Percentiles rank a stretch among this genome's conserved stretches.
Conservation (phyloP, 1,140 invertebrate genomes). For the Hylyphantes graminicola region DNA sequence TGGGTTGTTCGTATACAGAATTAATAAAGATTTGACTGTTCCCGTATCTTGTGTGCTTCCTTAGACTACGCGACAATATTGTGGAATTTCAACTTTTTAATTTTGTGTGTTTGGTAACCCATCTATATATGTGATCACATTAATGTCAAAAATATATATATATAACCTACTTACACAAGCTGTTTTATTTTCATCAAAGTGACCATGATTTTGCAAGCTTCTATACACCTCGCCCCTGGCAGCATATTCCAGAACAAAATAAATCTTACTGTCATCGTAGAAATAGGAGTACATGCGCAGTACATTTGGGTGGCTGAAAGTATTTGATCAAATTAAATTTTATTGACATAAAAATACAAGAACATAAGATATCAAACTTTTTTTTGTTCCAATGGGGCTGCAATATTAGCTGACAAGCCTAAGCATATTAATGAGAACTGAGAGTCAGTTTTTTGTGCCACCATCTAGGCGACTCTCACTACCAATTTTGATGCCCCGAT, state of each 20-base stretch:
- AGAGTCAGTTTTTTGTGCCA: too few species aligned
- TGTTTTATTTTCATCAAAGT: conserved; percentile 71
- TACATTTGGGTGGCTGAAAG: conserved; percentile 74
- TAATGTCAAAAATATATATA: conserved; percentile 1
- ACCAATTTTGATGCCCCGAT: too few species aligned
- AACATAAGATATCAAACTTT: too few species aligned
- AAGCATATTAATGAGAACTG: too few species aligned
- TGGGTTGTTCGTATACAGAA: not conserved
- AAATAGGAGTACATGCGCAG: conserved; percentile 76
- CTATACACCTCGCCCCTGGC: conserved; percentile 75
- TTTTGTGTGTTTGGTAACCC: not conserved
- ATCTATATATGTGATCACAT: not conserved
- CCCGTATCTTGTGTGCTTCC: too few species aligned
- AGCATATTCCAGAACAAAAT: conserved; percentile 76
- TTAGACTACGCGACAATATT: too few species aligned
- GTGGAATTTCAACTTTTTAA: not conserved
- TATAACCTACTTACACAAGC: conserved; percentile 51
- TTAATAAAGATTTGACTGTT: too few species aligned
- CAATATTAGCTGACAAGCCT: too few species aligned
- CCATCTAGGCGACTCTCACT: too few species aligned
- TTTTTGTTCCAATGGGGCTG: too few species aligned
- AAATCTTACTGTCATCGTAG: conserved; percentile 75
- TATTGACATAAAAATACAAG: too few species aligned
- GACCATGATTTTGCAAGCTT: conserved; percentile 68
- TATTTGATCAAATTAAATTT: too few species aligned